Base-by-base conservation (phyloP, 2,888 invertebrate genomes). In the Chydorus sphaericus region DNA sequence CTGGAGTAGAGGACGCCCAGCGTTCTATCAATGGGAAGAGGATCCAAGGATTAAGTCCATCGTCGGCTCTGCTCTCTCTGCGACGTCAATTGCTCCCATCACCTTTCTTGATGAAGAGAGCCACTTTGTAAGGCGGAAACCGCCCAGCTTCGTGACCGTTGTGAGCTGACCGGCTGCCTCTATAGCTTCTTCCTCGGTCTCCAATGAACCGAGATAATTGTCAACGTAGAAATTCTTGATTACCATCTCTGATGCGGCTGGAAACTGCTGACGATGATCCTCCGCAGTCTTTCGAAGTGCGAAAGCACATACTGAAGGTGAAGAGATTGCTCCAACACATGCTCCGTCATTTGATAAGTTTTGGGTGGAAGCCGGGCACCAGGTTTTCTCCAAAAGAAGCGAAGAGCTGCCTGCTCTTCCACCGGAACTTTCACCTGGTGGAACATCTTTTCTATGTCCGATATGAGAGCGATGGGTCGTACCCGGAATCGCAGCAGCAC, bases 361-460 rank as follows among this genome's bases (percentile, higher is more conserved):
- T 29, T 48, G n/a, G 48, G 48, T 14, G 48, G 20, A 20, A 23
- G 23, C 23, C n/a, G 4, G 48, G 23, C 26, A 16, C 48, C 48
- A 16, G 48, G 48, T 48, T 56, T 57, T 29, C 61, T 48, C 59
- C 58, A 61, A 5, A 61, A 44, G 37, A 60, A 60, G 2, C 58
- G 48, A 30, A 58, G 59, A 20, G 58, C 33, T 10, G n/a, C n/a
- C 11, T 26, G 39, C 30, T 61, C 61, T 6, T 54, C 38, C 1
- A 18, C 10, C 1, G 33, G 37, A 11, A 59, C 53, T 16, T 31
- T 16, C 1, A 59, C 52, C 28, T 53, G 58, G n/a, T 48, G 60
- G 26, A 60, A 61, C 57, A 60, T 58, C 23, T 59, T 58, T 16
- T 48, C 29, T 10, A 61, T 59, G 56, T 61, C 60, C 3, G 30